phyloP scores from a whole-genome alignment of 2,797 vertebrate genomes.

The Sandelia bainsii region DNA sequence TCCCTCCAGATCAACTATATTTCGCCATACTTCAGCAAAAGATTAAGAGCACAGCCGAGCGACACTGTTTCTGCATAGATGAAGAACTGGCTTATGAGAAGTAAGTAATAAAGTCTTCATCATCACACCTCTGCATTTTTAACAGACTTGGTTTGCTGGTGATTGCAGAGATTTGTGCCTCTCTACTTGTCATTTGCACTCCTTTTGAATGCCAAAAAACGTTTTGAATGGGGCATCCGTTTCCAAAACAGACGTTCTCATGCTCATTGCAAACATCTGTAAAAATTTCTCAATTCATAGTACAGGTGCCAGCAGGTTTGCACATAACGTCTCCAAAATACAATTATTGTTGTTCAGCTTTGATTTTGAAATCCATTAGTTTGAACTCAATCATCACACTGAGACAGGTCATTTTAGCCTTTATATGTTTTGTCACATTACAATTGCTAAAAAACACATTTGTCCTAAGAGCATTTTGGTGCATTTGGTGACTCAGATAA shows the following conservation, averaged over 20 bases:
- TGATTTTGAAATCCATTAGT: not conserved
- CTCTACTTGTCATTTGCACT: not conserved
- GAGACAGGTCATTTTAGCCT: not conserved
- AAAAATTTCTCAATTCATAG: not conserved
- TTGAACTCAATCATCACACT: not conserved
- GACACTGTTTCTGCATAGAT: conserved; percentile 97
- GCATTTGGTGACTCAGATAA: conserved; percentile 6
- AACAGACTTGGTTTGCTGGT: not conserved
- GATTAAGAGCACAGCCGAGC: conserved; percentile 90
- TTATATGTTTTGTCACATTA: too few relatives aligned
- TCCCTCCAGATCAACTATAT: conserved; percentile 94
- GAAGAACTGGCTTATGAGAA: conserved; percentile 97
- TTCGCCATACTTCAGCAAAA: conserved; percentile 95
- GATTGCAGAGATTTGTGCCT: not conserved
- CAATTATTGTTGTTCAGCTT: not conserved
- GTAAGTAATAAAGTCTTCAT: conserved; percentile 82
- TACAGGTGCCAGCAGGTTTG: not conserved
- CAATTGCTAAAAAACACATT: too few relatives aligned
- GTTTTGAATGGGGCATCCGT: too few relatives aligned
- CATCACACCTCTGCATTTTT: not conserved
- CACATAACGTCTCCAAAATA: not conserved
- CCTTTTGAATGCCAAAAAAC: not conserved
- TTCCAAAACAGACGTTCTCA: too few relatives aligned
- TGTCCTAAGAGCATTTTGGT: not conserved
- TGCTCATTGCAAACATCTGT: not conserved